Conservation (phyloP, 2,888 invertebrate genomes). For the Strigamia crassipes region DNA sequence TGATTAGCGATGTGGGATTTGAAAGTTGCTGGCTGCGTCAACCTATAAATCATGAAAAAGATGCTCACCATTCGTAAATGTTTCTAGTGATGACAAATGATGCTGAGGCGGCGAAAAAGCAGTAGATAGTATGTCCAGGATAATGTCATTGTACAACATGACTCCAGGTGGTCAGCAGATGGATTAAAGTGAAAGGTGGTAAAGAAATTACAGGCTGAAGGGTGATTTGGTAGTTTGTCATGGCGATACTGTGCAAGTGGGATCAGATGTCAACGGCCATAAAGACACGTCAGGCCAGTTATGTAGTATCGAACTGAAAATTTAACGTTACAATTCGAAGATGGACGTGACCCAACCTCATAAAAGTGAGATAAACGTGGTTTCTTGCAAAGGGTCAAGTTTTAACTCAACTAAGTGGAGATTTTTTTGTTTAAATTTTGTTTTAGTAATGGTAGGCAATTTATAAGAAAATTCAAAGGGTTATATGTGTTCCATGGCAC, state of each 20-base stretch:
- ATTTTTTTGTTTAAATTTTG: too few species aligned
- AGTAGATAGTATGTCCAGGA: neutral
- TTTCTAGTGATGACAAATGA: neutral
- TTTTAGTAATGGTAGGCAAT: too few species aligned
- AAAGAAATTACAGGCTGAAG: neutral
- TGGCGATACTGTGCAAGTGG: neutral
- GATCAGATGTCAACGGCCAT: neutral
- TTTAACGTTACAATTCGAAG: too few species aligned
- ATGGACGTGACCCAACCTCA: too few species aligned
- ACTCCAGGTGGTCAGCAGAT: neutral
- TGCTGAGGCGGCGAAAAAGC: neutral
- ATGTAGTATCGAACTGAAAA: too few species aligned
- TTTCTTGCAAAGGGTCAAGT: too few species aligned
- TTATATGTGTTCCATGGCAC: too few species aligned
- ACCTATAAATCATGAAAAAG: neutral
- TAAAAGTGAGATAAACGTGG: too few species aligned
- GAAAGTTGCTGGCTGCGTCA: neutral
- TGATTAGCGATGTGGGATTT: neutral
- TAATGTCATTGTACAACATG: neutral
- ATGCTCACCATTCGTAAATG: neutral
- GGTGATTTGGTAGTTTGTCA: constrained; percentile 6
- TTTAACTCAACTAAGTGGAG: too few species aligned
- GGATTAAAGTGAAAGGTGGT: neutral
- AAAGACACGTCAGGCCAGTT: neutral
- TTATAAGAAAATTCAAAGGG: too few species aligned